Base-by-base conservation (phyloP, 2,888 invertebrate genomes). In the Drosophila crucigera region DNA sequence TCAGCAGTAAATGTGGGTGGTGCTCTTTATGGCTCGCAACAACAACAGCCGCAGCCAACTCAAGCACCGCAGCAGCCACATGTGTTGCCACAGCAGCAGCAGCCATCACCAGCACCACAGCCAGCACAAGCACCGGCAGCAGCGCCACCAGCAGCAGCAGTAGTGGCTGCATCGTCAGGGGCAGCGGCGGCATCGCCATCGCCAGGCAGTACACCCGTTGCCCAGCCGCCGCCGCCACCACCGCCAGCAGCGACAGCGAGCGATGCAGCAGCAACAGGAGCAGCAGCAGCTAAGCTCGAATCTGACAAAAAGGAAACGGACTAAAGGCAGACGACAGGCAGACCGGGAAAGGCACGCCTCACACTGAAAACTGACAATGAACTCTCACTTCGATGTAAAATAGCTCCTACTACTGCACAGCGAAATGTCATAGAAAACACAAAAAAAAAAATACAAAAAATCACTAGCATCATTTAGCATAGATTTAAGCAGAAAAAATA, bases 251-350 rank as follows among this genome's bases (percentile, higher is more conserved):
- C 43, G 69, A 78, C 47, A 58, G 55, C 69, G 22, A 69, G 77
- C 41, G 88, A 82, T 37, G 71, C 64, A 11, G 80, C 76, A 11
- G 79, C 56, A 39, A 30, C 58, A n/a, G 73, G 63, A 14, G 78
- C 39, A 28, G 9, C 56, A 30, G 80, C 78, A 9, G 76, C 83
- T 39, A 91, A 92, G 59, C 55, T 68, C 6, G 93, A 93, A 14
- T 41, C 80, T 28, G 93, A 93, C n/a, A 93, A 93, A 68, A 92
- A 91, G 56, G 93, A 93, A 64, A 68, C 90, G 43, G 93, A 93
- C 71, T 93, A 84, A 55, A 16, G 7, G 11, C 30, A 25, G 41
- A 55, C 37, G n/a, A 22, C 11, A 5, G 22, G 22, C 43, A 43
- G 11, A 14, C n/a, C 9, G 9, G 16, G 4, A 28, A 11, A 22